Conservation (phyloP, 2,888 invertebrate genomes). For the Hedya salicella region DNA sequence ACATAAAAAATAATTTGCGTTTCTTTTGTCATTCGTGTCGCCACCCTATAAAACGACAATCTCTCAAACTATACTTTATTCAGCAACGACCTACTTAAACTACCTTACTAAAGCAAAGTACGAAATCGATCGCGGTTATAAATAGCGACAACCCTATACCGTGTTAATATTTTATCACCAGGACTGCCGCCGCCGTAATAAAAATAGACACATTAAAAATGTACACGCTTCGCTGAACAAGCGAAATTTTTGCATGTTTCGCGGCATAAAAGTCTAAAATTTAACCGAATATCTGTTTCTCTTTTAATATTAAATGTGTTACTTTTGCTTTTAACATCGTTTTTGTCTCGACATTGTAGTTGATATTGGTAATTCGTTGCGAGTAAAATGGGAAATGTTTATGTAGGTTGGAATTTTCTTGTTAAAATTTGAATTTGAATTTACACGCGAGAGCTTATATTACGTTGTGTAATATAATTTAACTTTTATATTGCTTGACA, state of each 20-base stretch:
- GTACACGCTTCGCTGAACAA: slow-evolving; percentile 19
- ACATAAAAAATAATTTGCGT: too few relatives aligned
- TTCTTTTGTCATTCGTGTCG: neutral
- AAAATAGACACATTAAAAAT: slow-evolving; percentile 40
- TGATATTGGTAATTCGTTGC: neutral
- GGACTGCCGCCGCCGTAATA: slow-evolving; percentile 47
- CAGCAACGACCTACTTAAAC: slow-evolving; percentile 30
- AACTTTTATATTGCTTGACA: too few relatives aligned
- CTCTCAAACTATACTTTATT: slow-evolving; percentile 22
- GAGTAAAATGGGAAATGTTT: neutral
- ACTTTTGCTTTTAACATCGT: slow-evolving; percentile 1
- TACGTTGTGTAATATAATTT: too few relatives aligned
- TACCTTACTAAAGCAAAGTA: slow-evolving; percentile 31
- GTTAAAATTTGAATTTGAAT: too few relatives aligned
- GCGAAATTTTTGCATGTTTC: slow-evolving; percentile 29
- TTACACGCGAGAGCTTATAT: too few relatives aligned
- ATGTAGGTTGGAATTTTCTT: neutral
- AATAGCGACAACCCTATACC: slow-evolving; percentile 51
- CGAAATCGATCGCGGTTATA: slow-evolving; percentile 52
- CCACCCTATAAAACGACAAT: neutral
- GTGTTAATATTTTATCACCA: slow-evolving; percentile 51
- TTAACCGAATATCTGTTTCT: neutral
- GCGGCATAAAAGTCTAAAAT: slow-evolving; percentile 12
- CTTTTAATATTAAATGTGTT: slow-evolving; percentile 14
- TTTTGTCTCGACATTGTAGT: neutral